phyloP scores from a whole-genome alignment of 2,888 invertebrate species.

The Epistrophella euchroma region DNA sequence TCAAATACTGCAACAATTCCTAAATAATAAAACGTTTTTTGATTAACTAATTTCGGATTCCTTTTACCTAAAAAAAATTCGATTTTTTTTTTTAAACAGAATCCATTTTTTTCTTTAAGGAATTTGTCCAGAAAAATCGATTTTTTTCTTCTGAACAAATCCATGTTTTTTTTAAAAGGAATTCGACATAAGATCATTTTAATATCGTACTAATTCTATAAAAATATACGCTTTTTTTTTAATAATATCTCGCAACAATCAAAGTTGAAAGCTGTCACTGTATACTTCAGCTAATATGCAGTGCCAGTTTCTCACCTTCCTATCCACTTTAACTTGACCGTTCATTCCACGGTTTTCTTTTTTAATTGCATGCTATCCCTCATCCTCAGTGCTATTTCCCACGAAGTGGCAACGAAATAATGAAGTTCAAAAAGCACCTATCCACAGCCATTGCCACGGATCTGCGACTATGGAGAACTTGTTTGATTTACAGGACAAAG shows the following conservation, averaged over 20 bases:
- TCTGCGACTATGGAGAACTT: conserved; percentile 39
- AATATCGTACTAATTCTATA: too few relatives aligned
- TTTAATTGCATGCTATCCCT: conserved; percentile 26
- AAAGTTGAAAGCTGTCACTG: neutral
- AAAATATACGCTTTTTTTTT: too few relatives aligned
- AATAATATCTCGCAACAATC: neutral
- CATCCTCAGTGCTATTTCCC: conserved; percentile 41
- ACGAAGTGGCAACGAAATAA: conserved; percentile 9
- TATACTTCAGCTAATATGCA: neutral
- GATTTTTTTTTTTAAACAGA: too few relatives aligned
- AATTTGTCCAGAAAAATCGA: too few relatives aligned
- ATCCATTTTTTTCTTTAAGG: too few relatives aligned
- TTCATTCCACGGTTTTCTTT: conserved; percentile 34
- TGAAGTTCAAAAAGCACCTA: conserved; percentile 57
- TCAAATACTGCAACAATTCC: too few relatives aligned
- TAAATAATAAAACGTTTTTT: too few relatives aligned
- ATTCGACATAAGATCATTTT: too few relatives aligned
- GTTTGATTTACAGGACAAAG: conserved; percentile 61
- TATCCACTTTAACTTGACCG: conserved; percentile 36
- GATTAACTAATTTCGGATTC: too few relatives aligned
- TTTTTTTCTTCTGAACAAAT: too few relatives aligned
- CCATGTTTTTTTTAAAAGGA: too few relatives aligned
- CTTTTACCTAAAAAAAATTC: too few relatives aligned
- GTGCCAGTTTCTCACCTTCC: neutral
- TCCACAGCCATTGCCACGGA: conserved; percentile 9